These are phyloP conservation scores for Cotesia chilonis DNA, from an alignment of 1,140 invertebrate species.

Conservation along the genomic window DNA sequence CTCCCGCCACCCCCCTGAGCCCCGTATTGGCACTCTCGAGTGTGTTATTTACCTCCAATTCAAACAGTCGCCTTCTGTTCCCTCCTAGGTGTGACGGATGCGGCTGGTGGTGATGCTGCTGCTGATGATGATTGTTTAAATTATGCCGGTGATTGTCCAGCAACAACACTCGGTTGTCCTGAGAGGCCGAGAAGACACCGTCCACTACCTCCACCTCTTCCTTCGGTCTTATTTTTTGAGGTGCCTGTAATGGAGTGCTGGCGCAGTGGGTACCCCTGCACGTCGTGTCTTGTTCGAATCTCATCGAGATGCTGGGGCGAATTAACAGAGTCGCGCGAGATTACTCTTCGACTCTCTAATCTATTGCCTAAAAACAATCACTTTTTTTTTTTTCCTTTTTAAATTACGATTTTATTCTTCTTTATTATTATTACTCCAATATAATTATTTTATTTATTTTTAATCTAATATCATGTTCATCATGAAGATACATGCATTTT, in stretches of 20 bases:
- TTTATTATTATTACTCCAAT: too few species aligned
- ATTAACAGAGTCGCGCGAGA: conserved; percentile 60
- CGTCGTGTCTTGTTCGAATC: conserved; percentile 66
- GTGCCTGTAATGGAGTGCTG: conserved; percentile 63
- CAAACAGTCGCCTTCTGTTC: conserved; percentile 46
- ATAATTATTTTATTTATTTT: too few species aligned
- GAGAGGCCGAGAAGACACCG: conserved; percentile 32
- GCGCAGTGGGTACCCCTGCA: conserved; percentile 67
- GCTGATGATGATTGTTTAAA: neutral
- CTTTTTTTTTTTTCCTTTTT: conserved; percentile 23
- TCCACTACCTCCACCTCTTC: conserved; percentile 53
- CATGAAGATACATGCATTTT: neutral
- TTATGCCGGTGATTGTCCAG: neutral
- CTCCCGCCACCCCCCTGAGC: conserved; percentile 62
- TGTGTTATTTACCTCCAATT: conserved; percentile 50
- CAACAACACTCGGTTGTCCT: conserved; percentile 23
- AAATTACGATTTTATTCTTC: neutral
- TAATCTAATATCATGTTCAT: too few species aligned
- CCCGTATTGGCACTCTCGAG: conserved; percentile 62
- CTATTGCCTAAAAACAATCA: conserved; percentile 21
- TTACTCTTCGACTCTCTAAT: conserved; percentile 61
- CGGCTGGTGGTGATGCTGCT: conserved; percentile 9
- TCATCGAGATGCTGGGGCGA: conserved; percentile 62
- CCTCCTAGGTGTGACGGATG: neutral
- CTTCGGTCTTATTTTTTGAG: conserved; percentile 41